Conservation (phyloP, 2,888 invertebrate genomes). For the Rhyacophila evoluta region DNA sequence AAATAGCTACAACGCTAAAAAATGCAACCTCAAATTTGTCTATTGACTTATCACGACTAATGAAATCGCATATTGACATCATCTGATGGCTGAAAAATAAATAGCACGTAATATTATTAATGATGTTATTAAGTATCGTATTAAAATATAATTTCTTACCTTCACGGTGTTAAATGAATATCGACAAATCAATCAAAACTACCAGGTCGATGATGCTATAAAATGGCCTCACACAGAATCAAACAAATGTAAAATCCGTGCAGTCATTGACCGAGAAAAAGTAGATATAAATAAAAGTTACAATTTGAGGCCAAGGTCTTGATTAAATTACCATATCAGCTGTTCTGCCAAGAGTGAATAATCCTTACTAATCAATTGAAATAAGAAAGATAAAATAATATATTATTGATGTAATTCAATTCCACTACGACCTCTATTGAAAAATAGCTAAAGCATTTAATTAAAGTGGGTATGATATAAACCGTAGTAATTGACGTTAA, state of each 20-base stretch:
- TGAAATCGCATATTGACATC: too few species aligned
- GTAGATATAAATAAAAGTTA: not conserved
- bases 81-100: too few species aligned
- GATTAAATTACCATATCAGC: not conserved
- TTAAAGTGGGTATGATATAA: too few species aligned
- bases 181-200: not conserved
- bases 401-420: too few species aligned
- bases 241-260: not conserved
- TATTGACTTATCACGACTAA: too few species aligned
- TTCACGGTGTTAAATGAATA: not conserved
- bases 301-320: not conserved
- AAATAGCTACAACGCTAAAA: too few species aligned
- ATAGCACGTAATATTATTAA: too few species aligned
- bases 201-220: not conserved
- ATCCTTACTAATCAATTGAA: not conserved
- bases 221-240: not conserved
- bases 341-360: not conserved
- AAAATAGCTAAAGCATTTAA: too few species aligned
- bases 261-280: conserved; percentile 22
- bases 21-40: too few species aligned
- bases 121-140: too few species aligned
- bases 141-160: not conserved
- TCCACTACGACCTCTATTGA: too few species aligned
- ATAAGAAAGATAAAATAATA: not conserved
- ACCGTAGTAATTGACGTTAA: too few species aligned